Percentiles rank a stretch among this genome's conserved stretches.
Evolutionary conservation across 2,888 invertebrate genomes (phyloP).

Genomic region (Melanargia galathea): DNA sequence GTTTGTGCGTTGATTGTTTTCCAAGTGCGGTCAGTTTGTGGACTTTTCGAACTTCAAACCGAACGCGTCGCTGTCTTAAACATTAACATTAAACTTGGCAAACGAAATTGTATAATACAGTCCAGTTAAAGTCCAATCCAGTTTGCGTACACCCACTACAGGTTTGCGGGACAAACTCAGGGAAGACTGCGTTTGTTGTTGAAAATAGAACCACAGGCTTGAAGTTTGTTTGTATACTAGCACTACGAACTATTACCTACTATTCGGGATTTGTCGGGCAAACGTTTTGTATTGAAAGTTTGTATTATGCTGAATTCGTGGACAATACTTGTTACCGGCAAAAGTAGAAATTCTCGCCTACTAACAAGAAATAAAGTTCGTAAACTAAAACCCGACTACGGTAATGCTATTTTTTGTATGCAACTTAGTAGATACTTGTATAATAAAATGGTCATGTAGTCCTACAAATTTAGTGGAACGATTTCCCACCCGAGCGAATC

Average conservation of each 20-base stretch:
- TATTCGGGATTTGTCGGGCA: not conserved
- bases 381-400: too few species aligned
- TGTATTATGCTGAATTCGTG: not conserved
- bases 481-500: too few species aligned
- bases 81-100: constrained; percentile 35
- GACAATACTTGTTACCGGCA: too few species aligned
- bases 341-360: too few species aligned
- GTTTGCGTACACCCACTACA: constrained; percentile 26
- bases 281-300: constrained; percentile 1
- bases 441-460: too few species aligned
- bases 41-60: constrained; percentile 34
- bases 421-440: too few species aligned
- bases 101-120: constrained; percentile 27
- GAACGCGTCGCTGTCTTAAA: constrained; percentile 39
- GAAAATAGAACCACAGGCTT: constrained; percentile 31
- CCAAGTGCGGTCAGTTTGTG: constrained; percentile 60
- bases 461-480: too few species aligned
- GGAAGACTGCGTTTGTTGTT: constrained; percentile 29
- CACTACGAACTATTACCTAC: constrained; percentile 15
- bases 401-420: too few species aligned
- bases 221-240: constrained; percentile 26
- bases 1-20: constrained; percentile 64
- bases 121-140: constrained; percentile 36
- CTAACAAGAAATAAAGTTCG: too few species aligned
- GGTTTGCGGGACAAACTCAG: constrained; percentile 23